A percentile compares a stretch with the other conserved stretches of the same genome.
These are phyloP conservation scores for Trogon surrucura DNA, from an alignment of 2,113 vertebrate species.

Conservation along the genomic window DNA sequence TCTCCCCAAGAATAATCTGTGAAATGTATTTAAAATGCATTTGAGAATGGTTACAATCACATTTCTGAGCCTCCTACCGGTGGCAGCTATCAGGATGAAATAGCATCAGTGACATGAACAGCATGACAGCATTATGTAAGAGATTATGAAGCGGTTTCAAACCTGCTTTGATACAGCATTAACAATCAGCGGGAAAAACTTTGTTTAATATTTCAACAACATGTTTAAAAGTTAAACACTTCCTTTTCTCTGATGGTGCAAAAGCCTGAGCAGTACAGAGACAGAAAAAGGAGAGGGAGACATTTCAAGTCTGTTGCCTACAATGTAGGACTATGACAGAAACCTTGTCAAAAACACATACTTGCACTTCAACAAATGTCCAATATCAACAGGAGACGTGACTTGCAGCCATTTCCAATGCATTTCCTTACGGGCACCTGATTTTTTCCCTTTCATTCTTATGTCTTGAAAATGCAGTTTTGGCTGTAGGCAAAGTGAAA, in stretches of 20 bases:
- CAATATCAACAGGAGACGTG: neutral
- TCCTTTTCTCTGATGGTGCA: conserved; percentile 14
- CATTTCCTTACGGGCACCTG: neutral
- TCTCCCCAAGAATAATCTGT: neutral
- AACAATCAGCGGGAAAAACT: conserved; percentile 32
- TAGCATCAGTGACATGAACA: conserved; percentile 38
- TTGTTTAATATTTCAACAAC: conserved; percentile 62
- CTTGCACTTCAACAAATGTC: neutral
- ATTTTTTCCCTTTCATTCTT: neutral
- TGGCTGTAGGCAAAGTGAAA: neutral
- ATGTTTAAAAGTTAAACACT: conserved; percentile 59
- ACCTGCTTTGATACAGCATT: conserved; percentile 47
- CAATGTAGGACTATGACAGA: neutral
- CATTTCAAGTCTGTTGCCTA: neutral
- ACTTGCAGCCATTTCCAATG: neutral
- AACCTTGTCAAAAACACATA: neutral
- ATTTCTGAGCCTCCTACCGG: conserved; percentile 7
- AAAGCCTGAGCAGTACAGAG: neutral
- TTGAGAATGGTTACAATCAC: conserved; percentile 26
- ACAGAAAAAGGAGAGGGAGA: neutral
- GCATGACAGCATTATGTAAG: conserved; percentile 60
- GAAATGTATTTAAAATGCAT: conserved; percentile 37
- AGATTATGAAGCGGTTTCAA: conserved; percentile 54
- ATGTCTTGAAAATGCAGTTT: neutral
- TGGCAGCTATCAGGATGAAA: conserved; percentile 53